phyloP scores from a whole-genome alignment of 2,113 vertebrate species.

The Tupaia tana region DNA sequence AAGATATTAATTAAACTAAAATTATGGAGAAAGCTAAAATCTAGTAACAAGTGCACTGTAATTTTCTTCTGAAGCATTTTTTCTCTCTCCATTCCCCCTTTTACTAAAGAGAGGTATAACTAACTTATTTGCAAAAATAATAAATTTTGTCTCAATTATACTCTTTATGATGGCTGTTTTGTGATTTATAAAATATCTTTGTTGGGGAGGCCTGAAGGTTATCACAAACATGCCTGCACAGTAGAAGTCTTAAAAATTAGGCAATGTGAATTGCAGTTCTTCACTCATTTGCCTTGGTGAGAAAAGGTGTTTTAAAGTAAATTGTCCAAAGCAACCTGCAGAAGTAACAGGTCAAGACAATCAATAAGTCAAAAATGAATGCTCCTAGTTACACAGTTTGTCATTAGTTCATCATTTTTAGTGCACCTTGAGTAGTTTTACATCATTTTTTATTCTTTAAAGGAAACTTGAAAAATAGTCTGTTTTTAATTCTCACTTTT shows the following conservation, averaged over 20 bases:
- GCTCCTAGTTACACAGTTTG: background rate
- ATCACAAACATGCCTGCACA: background rate
- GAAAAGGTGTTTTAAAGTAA: background rate
- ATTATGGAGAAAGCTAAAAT: no score
- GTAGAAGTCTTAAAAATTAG: background rate
- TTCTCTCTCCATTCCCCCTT: no score
- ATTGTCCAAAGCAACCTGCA: background rate
- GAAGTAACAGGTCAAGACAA: background rate
- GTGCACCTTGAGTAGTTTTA: background rate
- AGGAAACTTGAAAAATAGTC: background rate
- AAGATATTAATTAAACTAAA: no score
- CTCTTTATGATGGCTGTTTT: background rate
- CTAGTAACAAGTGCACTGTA: no score
- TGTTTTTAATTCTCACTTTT: background rate
- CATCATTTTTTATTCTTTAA: background rate
- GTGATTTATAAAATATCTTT: constrained; percentile 16
- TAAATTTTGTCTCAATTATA: background rate
- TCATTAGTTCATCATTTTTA: background rate
- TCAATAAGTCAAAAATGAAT: background rate
- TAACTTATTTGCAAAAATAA: no score
- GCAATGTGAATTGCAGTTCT: background rate
- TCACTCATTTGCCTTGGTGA: background rate
- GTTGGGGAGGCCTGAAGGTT: background rate
- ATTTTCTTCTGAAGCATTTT: no score
- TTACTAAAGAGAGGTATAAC: no score